phyloP scores from a whole-genome alignment of 2,797 vertebrate species.

The Echiichthys vipera region DNA sequence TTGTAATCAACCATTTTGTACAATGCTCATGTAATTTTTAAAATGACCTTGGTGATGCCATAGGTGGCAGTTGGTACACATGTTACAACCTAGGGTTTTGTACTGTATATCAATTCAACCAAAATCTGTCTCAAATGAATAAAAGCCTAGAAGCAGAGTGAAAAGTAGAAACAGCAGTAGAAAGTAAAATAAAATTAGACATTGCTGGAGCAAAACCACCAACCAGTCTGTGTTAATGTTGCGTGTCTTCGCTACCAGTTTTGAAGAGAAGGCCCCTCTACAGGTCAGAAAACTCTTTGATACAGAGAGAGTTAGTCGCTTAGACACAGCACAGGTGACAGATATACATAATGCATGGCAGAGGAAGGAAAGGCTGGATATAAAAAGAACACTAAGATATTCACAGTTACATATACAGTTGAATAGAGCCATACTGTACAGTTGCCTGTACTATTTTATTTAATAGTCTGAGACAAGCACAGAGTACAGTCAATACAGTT shows the following conservation, averaged over 20 bases:
- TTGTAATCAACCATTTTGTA: not conserved
- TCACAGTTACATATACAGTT: constrained; percentile 68
- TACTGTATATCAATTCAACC: constrained; percentile 9
- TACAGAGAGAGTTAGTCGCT: constrained; percentile 71
- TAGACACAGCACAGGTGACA: constrained; percentile 82
- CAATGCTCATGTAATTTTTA: not conserved
- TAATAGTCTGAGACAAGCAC: constrained; percentile 43
- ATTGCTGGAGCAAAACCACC: not conserved
- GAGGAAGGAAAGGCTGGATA: constrained; percentile 65
- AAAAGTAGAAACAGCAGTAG: constrained; percentile 27
- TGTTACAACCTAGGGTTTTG: not conserved
- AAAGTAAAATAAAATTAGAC: constrained; percentile 36
- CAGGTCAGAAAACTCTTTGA: constrained; percentile 76
- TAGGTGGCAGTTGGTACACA: not conserved
- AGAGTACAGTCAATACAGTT: constrained; percentile 22
- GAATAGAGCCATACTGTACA: constrained; percentile 54
- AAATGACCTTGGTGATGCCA: not conserved
- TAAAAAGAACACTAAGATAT: constrained; percentile 78
- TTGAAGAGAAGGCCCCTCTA: constrained; percentile 56
- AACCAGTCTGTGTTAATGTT: constrained; percentile 39
- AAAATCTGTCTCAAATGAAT: constrained; percentile 3
- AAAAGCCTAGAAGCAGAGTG: constrained; percentile 1
- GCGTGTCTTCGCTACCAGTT: constrained; percentile 32
- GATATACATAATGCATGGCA: constrained; percentile 78
- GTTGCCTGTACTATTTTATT: constrained; percentile 54